Evolutionary conservation across 2,797 vertebrate species (phyloP), one percentile per base, ranked within the genome.

Genomic region (Agapornis canus): DNA sequence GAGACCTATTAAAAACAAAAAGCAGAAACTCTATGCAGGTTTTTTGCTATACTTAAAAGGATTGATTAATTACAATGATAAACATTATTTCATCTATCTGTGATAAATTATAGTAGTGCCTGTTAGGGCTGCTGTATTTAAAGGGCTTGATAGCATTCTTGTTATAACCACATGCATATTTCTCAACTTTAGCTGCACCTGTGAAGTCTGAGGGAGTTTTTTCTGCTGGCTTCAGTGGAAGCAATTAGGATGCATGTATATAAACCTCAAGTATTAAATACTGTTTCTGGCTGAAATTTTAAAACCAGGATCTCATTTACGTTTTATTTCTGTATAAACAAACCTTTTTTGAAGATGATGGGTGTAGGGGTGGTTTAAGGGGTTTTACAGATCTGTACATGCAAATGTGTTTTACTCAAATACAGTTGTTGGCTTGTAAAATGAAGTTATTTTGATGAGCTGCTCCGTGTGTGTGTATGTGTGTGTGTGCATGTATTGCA

Each of bases 1-100:
- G 96, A 89, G 49, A 96, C 84, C 91, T 91, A 59, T 88, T 60
- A 66, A 82, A 91, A 77, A 94, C 48, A 40, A 65, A 32, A 73
- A 90, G 76, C 51, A 68, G 43, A 61, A 83, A 84, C 61, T 68
- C 77, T 13, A 39, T 51, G 35, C 56, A 35, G 39, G 49, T 0
- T 2, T 48, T 57, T 56, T 26, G 5, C 76, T 32, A 19, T 79
- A 27, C 23, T 51, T 85, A 54, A 60, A 63, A 77, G 12, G 27
- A 82, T n/a, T 45, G 47, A 31, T 68, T 65, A 81, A 32, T 92
- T 66, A 43, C 48, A 76, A 10, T 49, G 49, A 40, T 79, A 45
- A 82, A 61, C 84, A 32, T 79, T 68, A 65, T 72, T 94, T 94
- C 49, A 89, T 93, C 57, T 25, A 32, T 86, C 69, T 40, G 10